Evolutionary conservation across 2,888 invertebrate species (phyloP), one percentile per base, ranked within the genome.

Genomic region (Actias luna): DNA sequence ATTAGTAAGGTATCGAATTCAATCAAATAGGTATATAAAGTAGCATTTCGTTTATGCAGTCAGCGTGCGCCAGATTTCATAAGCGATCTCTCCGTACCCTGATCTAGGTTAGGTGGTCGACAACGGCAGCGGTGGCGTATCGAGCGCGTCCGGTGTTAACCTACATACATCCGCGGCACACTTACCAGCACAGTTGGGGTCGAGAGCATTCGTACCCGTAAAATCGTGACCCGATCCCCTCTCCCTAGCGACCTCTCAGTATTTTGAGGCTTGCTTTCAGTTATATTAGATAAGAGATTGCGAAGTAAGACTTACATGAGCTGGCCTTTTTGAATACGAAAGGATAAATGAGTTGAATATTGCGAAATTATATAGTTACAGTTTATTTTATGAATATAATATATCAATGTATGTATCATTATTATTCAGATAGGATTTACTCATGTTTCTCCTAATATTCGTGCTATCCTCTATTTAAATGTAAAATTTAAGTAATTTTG

Each of bases 81-180:
- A 91, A 91, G 89, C 90, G 88, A 90, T 91, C 90, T 92, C 92
- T 89, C 90, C 84, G 84, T 86, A 88, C 91, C 91, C 91, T 92
- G 92, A 92, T 91, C 91, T 92, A 89, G 92, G 92, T 92, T 92
- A 92, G 88, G 89, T 91, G 90, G 90, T 85, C 92, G 91, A 83
- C 89, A 85, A 83, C 88, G 85, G 81, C 84, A 79, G 83, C 83
- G 78, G 82, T 85, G 82, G 87, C 86, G 89, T 92, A 92, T 92
- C 87, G 92, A 92, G 91, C 92, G 91, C 90, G 89, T 85, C 89
- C 87, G 89, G 89, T 87, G 90, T 89, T 88, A 89, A 89, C 88
- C 89, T 88, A 89, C 89, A 88, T 88, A 87, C 84, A 84, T 85
- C 85, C 77, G 81, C 78, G 88, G 85, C 86, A 88, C 83, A 87